phyloP scores from a whole-genome alignment of 2,113 vertebrate species.

The Anseranas semipalmata region DNA sequence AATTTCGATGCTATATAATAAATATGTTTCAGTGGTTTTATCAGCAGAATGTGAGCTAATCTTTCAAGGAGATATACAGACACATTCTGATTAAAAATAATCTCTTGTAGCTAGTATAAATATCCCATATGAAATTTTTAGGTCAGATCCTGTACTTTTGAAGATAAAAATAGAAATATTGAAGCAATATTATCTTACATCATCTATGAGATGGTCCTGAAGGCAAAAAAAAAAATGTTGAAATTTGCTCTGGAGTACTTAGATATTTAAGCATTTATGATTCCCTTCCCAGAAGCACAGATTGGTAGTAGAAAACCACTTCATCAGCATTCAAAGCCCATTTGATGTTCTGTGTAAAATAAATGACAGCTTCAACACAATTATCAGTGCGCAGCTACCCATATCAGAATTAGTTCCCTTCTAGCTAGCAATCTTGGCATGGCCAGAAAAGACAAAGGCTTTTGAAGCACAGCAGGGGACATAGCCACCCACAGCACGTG shows the following conservation, averaged over 20 bases:
- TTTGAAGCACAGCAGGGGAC: background rate
- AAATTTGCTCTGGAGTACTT: conserved; percentile 21
- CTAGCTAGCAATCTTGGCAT: background rate
- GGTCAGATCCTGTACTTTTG: conserved; percentile 6
- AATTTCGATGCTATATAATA: background rate
- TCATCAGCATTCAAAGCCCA: conserved; percentile 14
- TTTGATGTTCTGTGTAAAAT: conserved; percentile 12
- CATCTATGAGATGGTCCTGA: background rate
- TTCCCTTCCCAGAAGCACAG: conserved; percentile 25
- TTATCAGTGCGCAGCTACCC: background rate
- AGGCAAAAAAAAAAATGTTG: conserved; percentile 45
- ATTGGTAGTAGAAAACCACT: background rate
- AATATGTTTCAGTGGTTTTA: background rate
- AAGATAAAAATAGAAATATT: conserved; percentile 16
- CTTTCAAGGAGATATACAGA: background rate
- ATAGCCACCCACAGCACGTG: background rate
- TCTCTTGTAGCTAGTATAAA: background rate
- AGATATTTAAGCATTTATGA: conserved; percentile 9
- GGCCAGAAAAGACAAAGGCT: background rate
- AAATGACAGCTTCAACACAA: background rate
- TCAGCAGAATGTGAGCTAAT: background rate
- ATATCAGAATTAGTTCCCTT: background rate
- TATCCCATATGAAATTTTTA: conserved; percentile 26
- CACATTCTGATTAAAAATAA: background rate
- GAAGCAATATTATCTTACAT: conserved; percentile 20